Conservation (phyloP, 2,797 vertebrate species). For the Rallus crepitans region DNA sequence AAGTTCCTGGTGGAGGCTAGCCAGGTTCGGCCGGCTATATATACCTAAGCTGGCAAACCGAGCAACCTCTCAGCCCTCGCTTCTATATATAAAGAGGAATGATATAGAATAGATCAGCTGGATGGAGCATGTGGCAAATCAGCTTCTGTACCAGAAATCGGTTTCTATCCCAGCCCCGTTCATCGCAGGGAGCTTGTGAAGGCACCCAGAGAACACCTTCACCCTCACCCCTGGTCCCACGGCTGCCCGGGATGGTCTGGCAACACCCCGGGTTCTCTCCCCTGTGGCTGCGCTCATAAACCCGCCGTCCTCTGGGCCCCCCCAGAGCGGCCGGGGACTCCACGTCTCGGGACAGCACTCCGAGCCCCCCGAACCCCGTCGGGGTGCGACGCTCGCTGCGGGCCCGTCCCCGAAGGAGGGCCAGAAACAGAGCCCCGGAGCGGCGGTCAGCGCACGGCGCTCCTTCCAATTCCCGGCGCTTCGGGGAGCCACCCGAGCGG, state of each 20-base stretch:
- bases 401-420: neutral
- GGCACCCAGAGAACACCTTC: neutral
- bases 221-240: neutral
- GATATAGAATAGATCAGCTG: neutral
- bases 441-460: neutral
- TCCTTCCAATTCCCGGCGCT: neutral
- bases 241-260: neutral
- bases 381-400: rapidly evolving
- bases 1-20: slow-evolving; percentile 1
- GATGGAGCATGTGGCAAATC: neutral
- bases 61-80: neutral
- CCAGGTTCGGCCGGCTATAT: slow-evolving; percentile 52
- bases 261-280: neutral
- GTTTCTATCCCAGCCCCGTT: neutral
- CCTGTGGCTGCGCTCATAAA: rapidly evolving
- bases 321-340: rapidly evolving
- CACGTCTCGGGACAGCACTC: rapidly evolving
- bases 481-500: neutral
- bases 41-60: slow-evolving; percentile 9
- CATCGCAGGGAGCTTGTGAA: rapidly evolving
- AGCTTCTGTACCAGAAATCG: neutral
- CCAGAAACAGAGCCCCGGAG: neutral
- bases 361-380: rapidly evolving
- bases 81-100: neutral
- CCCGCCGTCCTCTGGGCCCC: rapidly evolving